Conservation (phyloP, 2,113 vertebrate genomes). For the Noturus placidus region DNA sequence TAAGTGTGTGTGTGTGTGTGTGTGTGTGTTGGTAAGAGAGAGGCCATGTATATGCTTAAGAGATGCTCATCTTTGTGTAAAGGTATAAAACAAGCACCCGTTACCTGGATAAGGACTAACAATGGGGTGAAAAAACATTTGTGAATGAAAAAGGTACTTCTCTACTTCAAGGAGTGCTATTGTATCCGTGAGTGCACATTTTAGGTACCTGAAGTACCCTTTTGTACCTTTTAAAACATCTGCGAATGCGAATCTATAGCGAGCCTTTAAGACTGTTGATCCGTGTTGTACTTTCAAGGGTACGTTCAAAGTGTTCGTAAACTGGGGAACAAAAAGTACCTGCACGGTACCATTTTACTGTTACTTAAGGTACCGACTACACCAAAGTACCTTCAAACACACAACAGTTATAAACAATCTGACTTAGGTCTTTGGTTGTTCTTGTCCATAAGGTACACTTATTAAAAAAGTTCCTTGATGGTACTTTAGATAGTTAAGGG, state of each 20-base stretch:
- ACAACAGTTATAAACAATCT: background rate
- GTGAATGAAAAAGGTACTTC: background rate
- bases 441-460: too few relatives aligned
- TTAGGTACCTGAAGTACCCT: background rate
- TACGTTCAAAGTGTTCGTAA: background rate
- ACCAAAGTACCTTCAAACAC: background rate
- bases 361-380: background rate
- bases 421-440: too few relatives aligned
- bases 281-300: background rate
- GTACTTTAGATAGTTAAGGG: too few relatives aligned
- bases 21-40: background rate
- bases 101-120: background rate
- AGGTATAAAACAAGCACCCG: background rate
- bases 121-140: background rate
- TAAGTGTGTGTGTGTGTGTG: slow-evolving; percentile 1
- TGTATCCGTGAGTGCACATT: background rate
- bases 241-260: background rate
- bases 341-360: background rate
- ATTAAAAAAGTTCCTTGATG: too few relatives aligned
- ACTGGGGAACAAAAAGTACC: background rate
- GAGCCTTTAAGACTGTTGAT: background rate
- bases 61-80: background rate
- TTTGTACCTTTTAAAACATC: background rate
- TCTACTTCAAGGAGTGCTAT: background rate
- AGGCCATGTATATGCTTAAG: background rate